phyloP scores from a whole-genome alignment of 1,140 invertebrate genomes.

The Centruroides vittatus region DNA sequence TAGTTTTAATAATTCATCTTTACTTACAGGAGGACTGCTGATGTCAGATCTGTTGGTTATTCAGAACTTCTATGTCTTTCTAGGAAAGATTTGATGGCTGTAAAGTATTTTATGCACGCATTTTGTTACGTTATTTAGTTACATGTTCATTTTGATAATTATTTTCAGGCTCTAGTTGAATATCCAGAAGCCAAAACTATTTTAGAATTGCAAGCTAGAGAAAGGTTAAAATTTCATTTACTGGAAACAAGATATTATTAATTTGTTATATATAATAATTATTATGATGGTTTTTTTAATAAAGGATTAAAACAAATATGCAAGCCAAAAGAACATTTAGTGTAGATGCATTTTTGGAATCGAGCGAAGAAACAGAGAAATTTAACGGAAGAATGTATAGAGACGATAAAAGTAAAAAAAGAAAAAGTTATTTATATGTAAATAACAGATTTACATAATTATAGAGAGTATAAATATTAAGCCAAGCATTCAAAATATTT shows the following conservation, averaged over 20 bases:
- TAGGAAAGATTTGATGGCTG: conserved; percentile 13
- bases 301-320: conserved; percentile 12
- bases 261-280: background rate
- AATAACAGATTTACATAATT: no score
- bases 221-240: conserved; percentile 1
- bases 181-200: conserved; percentile 14
- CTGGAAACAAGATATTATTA: background rate
- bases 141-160: background rate
- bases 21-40: conserved; percentile 11
- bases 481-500: no score
- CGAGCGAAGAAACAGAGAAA: background rate
- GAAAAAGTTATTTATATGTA: no score
- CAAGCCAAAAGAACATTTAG: conserved; percentile 13
- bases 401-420: no score
- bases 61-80: conserved; percentile 15
- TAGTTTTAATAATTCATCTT: background rate
- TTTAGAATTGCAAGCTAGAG: conserved; percentile 11
- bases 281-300: background rate
- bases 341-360: conserved; percentile 3
- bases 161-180: conserved; percentile 9
- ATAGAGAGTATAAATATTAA: no score
- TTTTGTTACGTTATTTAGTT: background rate
- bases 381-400: no score
- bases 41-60: conserved; percentile 15
- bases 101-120: background rate